Base-by-base conservation (phyloP, 2,113 vertebrate genomes). In the Etia nguti region DNA sequence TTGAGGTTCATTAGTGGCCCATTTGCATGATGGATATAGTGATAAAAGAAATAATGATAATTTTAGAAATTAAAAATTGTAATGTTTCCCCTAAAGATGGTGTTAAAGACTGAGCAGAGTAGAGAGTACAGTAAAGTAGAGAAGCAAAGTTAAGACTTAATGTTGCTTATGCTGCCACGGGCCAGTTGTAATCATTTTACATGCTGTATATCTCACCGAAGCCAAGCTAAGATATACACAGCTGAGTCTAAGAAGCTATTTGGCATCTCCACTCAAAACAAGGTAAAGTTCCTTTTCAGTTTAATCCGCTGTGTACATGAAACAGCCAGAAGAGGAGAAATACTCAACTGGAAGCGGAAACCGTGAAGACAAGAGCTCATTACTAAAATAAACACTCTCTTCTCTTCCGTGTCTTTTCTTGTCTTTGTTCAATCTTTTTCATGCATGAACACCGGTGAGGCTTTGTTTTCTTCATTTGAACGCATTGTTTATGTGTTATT, bases 351-450 rank as follows among this genome's bases (percentile, higher is more conserved):
- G 89, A 90, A 79, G 88, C 16, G 6, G 73, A 88, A 88, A 90
- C 41, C 6, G 22, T 85, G 82, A 90, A 89, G 84, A 87, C 84
- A 79, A 88, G 82, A 89, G 90, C 88, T 91, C 90, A 91, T 95
- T 93, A 92, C 88, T 82, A 91, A 92, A 92, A 92, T 91, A 93
- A 93, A 92, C 81, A 91, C 86, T 68, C 55, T 89, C 80, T 81
- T 80, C 48, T 87, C 84, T 83, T 85, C 73, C 22, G 84, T 65
- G 60, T 65, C 57, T 26, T 52, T 82, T 84, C 36, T 16, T 13
- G 48, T 68, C 77, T 87, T 68, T 86, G 12, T 80, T 84, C 82
- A 57, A 68, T 93, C 84, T 52, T 82, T 86, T 89, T 88, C 62
- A 91, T 85, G 92, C 89, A 84, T 77, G 82, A 93, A 88, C 87